These are phyloP conservation scores for Phaenicophaeus curvirostris DNA, from an alignment of 2,797 vertebrate species.

Conservation along the genomic window DNA sequence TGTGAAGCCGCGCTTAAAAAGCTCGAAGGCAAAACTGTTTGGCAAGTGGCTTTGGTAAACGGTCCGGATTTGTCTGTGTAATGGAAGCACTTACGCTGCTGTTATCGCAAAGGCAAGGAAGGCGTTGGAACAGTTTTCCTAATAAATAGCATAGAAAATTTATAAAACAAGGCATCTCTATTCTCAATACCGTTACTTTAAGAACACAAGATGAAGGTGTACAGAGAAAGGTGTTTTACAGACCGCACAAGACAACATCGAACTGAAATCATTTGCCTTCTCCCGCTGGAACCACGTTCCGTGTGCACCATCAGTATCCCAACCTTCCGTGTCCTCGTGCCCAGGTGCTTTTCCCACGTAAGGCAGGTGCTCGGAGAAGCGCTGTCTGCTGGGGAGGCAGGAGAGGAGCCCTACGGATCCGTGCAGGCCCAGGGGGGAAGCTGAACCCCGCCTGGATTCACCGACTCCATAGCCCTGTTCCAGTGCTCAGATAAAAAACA, in stretches of 20 bases:
- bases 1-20: slow-evolving; percentile 57
- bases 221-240: slow-evolving; percentile 24
- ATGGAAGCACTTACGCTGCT: slow-evolving; percentile 78
- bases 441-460: slow-evolving; percentile 56
- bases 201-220: slow-evolving; percentile 67
- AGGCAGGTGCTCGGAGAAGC: slow-evolving; percentile 59
- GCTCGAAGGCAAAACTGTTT: slow-evolving; percentile 77
- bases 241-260: slow-evolving; percentile 11
- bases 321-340: slow-evolving; percentile 46
- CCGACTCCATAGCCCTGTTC: slow-evolving; percentile 78
- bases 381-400: slow-evolving; percentile 50
- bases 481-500: slow-evolving; percentile 87
- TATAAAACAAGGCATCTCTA: slow-evolving; percentile 79
- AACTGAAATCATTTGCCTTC: slow-evolving; percentile 73
- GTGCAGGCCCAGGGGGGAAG: slow-evolving; percentile 27
- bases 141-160: slow-evolving; percentile 83
- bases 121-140: slow-evolving; percentile 72
- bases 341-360: slow-evolving; percentile 62
- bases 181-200: slow-evolving; percentile 62
- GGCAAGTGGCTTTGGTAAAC: slow-evolving; percentile 83
- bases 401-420: slow-evolving; percentile 74
- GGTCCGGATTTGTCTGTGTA: slow-evolving; percentile 54
- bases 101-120: slow-evolving; percentile 81
- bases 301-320: slow-evolving; percentile 40
- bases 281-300: slow-evolving; percentile 57